Percentiles rank a stretch among this genome's conserved stretches.
Conservation (phyloP, 1,140 invertebrate species). For the Drosophila ananassae region DNA sequence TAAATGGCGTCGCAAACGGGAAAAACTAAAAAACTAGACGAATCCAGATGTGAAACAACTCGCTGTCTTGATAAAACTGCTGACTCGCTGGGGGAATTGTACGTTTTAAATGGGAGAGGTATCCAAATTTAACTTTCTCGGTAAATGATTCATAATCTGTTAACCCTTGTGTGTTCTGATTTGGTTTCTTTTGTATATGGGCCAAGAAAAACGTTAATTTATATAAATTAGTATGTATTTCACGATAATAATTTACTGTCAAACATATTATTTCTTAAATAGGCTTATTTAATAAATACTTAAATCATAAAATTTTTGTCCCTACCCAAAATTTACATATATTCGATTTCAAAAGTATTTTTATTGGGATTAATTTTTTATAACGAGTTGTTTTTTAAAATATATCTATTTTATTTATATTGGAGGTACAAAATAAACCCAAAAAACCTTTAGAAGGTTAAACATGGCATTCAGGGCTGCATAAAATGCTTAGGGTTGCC, state of each 20-base stretch:
- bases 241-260: background rate
- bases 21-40: constrained; percentile 25
- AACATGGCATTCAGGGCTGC: constrained; percentile 17
- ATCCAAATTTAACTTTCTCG: constrained; percentile 77
- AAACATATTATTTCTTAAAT: background rate
- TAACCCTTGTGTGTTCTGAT: constrained; percentile 48
- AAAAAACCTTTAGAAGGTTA: constrained; percentile 5
- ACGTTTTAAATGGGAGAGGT: constrained; percentile 72
- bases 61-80: constrained; percentile 62
- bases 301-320: no score
- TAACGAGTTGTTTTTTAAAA: no score
- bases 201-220: background rate
- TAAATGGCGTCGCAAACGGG: constrained; percentile 40
- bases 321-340: no score
- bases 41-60: constrained; percentile 25
- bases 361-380: no score
- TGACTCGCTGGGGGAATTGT: constrained; percentile 62
- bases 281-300: no score
- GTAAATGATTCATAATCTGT: constrained; percentile 69
- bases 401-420: background rate
- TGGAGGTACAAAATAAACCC: background rate
- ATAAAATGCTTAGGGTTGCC: constrained; percentile 14
- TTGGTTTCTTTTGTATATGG: background rate
- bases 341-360: no score
- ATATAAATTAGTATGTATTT: background rate